Conservation (phyloP, 2,888 invertebrate genomes). For the Deroplatys truncata region DNA sequence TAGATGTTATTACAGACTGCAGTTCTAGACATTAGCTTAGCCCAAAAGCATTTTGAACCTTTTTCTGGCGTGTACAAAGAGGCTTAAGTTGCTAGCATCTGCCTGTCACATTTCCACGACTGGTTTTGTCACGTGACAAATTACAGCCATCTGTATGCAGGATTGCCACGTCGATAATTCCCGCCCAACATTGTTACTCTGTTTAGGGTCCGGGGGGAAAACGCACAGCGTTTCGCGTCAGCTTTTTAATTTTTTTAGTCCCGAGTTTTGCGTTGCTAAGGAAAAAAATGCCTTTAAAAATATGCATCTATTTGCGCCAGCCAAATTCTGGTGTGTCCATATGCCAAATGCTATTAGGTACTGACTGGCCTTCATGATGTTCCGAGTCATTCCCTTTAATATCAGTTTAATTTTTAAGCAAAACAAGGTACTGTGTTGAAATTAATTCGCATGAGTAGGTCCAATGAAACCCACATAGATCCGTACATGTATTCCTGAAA, state of each 20-base stretch:
- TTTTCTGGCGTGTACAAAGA: not conserved
- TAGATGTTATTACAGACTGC: not conserved
- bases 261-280: not conserved
- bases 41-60: not conserved
- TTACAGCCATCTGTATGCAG: not conserved
- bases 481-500: too few relatives aligned
- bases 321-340: not conserved
- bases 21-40: not conserved
- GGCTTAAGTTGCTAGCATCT: not conserved
- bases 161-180: not conserved
- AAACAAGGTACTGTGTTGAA: too few relatives aligned
- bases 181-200: not conserved
- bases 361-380: not conserved
- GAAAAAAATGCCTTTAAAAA: not conserved
- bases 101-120: not conserved
- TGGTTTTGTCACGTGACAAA: not conserved
- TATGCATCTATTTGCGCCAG: not conserved
- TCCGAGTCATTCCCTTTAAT: not conserved
- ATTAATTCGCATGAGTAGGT: too few relatives aligned
- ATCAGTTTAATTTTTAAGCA: too few relatives aligned
- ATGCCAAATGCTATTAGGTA: not conserved
- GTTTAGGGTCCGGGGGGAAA: not conserved
- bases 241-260: not conserved
- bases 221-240: not conserved
- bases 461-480: too few relatives aligned